Base-by-base conservation (phyloP, 2,888 invertebrate species). In the Galerucella calmariensis region DNA sequence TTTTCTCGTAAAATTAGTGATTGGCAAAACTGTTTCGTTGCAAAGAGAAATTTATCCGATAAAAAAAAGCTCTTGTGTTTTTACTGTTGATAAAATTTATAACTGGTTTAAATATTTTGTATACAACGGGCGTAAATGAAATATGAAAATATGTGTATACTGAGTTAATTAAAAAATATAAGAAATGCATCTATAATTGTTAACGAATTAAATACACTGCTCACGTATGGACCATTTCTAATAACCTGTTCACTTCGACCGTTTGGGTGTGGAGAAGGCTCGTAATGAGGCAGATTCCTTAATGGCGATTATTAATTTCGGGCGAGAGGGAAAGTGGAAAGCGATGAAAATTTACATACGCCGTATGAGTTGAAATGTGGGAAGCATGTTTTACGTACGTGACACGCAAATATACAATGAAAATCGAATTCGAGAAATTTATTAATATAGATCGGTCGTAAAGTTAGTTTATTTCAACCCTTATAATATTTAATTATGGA, bases 251-350 rank as follows among this genome's bases (percentile, higher is more conserved):
- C 27, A 27, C 59, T 59, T 59, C 68, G 68, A 58, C 41, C 46
- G 58, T 59, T 59, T 59, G 59, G 44, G 44, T 24, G 44, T 41
- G 20, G 68, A 44, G 68, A 10, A 44, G 20, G 59, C 12, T 75
- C 74, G 76, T 79, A 79, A 81, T 79, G 79, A 81, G 75, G 74
- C 75, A 81, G 80, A 81, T 81, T 81, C 80, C 80, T 81, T 75
- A 79, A 79, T 80, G 77, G 77, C 78, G 79, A 78, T 80, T 81
- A 80, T 72, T 69, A 71, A 70, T 70, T 70, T 63, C 58, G 51
- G 61, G 53, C 68, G 68, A 73, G 68, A 63, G 68, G 66, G 73
- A 63, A 53, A 70, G 53, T 41, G 63, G 62, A 48, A 20, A 51
- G 51, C 27, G 16, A 10, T 46, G 67, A 51, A 73, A 80, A 82